Percentiles rank a stretch among this genome's conserved stretches.
phyloP scores from a whole-genome alignment of 2,113 vertebrate species.

The Rissa tridactyla region DNA sequence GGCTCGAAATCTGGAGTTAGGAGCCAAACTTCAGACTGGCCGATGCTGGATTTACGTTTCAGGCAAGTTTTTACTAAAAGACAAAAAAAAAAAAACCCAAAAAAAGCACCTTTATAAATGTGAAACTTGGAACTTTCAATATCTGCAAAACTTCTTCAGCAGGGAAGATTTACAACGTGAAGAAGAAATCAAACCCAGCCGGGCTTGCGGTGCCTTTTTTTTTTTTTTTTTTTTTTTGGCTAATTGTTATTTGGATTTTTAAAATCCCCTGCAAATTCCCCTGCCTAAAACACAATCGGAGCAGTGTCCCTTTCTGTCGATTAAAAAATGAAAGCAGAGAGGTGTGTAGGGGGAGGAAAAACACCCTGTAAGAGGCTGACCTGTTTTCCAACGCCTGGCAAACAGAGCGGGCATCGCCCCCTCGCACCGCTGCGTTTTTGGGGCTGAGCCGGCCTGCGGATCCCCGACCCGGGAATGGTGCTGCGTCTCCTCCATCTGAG shows the following conservation, averaged over 20 bases:
- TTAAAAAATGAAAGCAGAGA: not conserved
- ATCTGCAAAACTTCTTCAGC: not conserved
- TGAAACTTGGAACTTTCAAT: not conserved
- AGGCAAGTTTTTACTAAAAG: not conserved
- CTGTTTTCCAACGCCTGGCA: not conserved
- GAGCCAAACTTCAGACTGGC: not conserved
- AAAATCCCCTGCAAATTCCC: slow-evolving; percentile 19
- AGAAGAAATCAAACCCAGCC: not conserved
- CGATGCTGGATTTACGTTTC: not conserved
- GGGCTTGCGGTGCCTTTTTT: not conserved
- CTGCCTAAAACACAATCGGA: not conserved
- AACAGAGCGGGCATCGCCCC: not conserved
- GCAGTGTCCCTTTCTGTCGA: not conserved
- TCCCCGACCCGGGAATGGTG: rapidly evolving
- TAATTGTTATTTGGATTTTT: not conserved
- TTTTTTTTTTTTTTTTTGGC: not conserved
- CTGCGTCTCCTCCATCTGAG: not conserved
- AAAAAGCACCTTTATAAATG: not conserved
- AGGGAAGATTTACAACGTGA: not conserved
- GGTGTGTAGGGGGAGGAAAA: no score
- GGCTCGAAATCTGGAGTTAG: not conserved
- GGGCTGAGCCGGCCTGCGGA: not conserved
- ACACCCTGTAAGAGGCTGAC: not conserved
- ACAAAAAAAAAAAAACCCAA: not conserved
- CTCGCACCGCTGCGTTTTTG: rapidly evolving